phyloP scores from a whole-genome alignment of 2,888 invertebrate genomes.

The Barypeithes pellucidus region DNA sequence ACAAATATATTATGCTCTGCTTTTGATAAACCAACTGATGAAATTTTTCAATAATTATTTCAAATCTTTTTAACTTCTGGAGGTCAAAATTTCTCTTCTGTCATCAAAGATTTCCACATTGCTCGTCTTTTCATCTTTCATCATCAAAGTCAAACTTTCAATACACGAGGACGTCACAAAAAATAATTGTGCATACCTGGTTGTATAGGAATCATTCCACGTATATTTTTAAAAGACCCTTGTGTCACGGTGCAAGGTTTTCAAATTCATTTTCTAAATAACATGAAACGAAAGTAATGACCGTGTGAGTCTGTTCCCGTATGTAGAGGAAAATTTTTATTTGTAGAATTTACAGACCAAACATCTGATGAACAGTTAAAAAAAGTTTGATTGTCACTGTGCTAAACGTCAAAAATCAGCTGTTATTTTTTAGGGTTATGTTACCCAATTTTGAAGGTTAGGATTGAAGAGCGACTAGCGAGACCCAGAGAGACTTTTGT shows the following conservation, averaged over 20 bases:
- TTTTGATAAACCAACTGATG: constrained; percentile 5
- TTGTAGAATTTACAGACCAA: not conserved
- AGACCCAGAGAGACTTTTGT: no score
- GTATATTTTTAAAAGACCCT: no score
- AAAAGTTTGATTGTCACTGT: not conserved
- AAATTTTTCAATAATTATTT: not conserved
- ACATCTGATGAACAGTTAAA: not conserved
- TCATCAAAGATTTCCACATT: not conserved
- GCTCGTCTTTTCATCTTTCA: not conserved
- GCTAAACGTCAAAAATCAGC: not conserved
- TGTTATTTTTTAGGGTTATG: not conserved
- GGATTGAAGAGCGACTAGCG: not conserved
- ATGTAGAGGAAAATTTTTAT: no score
- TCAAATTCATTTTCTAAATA: no score
- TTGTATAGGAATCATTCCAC: no score
- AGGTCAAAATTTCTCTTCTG: constrained; percentile 21
- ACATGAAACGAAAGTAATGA: no score
- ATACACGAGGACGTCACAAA: not conserved
- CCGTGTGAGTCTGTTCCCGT: no score
- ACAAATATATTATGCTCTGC: not conserved
- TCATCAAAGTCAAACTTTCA: not conserved
- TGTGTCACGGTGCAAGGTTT: no score
- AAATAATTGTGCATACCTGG: not conserved
- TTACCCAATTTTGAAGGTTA: not conserved
- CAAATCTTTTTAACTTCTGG: not conserved